phyloP scores from a whole-genome alignment of 2,888 invertebrate species.

The Atrina japonica region DNA sequence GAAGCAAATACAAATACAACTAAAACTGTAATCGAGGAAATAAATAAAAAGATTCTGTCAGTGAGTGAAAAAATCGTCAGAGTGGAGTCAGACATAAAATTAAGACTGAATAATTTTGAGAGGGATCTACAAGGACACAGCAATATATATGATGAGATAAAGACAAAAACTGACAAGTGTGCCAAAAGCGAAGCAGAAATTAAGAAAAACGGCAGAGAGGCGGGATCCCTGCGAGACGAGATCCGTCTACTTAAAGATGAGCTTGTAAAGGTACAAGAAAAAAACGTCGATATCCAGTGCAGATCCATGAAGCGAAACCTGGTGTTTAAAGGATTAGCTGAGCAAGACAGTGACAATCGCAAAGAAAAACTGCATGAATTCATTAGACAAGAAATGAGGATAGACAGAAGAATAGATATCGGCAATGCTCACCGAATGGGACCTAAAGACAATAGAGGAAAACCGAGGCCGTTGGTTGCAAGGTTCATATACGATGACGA shows the following conservation, averaged over 20 bases:
- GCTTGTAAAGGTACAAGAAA: slow-evolving; percentile 15
- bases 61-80: too few species aligned
- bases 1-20: too few species aligned
- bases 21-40: too few species aligned
- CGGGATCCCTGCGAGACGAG: not conserved
- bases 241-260: not conserved
- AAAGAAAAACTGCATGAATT: slow-evolving; percentile 32
- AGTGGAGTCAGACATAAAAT: too few species aligned
- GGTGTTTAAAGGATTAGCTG: slow-evolving; percentile 27
- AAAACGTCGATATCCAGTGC: slow-evolving; percentile 38
- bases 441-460: not conserved
- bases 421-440: slow-evolving; percentile 36
- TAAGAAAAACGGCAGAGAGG: too few species aligned
- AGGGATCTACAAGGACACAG: not conserved
- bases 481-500: too few species aligned
- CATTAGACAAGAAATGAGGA: slow-evolving; percentile 19
- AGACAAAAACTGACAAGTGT: not conserved
- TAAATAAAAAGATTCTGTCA: too few species aligned
- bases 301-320: slow-evolving; percentile 39
- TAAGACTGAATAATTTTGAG: not conserved
- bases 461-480: too few species aligned
- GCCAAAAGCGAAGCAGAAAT: not conserved
- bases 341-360: slow-evolving; percentile 30
- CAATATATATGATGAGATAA: not conserved
- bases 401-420: slow-evolving; percentile 27